phyloP scores from a whole-genome alignment of 1,140 invertebrate genomes.

The Diorhabda elongata region DNA sequence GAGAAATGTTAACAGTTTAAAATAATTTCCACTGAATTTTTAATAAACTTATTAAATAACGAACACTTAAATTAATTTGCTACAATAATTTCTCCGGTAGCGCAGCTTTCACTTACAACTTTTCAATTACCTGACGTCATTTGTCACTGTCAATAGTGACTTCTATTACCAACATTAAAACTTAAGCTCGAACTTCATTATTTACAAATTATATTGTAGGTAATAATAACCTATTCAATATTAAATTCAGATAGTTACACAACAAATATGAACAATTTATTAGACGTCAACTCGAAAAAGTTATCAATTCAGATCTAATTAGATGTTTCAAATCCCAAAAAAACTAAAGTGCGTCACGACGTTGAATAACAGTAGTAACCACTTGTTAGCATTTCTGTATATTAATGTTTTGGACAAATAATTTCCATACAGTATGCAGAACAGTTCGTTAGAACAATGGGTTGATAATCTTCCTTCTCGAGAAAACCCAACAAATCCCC shows the following conservation, averaged over 20 bases:
- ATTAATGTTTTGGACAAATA: background rate
- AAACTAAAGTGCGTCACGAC: background rate
- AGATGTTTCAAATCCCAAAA: too few relatives aligned
- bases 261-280: too few relatives aligned
- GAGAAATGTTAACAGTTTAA: background rate
- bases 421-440: slow-evolving; percentile 22
- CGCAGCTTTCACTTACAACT: background rate
- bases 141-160: background rate
- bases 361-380: background rate
- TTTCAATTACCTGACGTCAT: background rate
- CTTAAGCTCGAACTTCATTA: too few relatives aligned
- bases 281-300: too few relatives aligned
- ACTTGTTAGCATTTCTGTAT: slow-evolving; percentile 9
- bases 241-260: too few relatives aligned
- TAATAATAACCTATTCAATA: too few relatives aligned
- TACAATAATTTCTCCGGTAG: background rate
- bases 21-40: background rate
- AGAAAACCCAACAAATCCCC: background rate
- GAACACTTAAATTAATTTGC: background rate
- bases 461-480: slow-evolving; percentile 23
- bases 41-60: background rate
- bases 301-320: too few relatives aligned
- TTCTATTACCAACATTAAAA: background rate
- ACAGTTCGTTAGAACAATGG: slow-evolving; percentile 32
- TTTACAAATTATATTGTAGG: too few relatives aligned